Evolutionary conservation across 2,888 invertebrate species (phyloP).

Genomic region (Calameuta pallipes): DNA sequence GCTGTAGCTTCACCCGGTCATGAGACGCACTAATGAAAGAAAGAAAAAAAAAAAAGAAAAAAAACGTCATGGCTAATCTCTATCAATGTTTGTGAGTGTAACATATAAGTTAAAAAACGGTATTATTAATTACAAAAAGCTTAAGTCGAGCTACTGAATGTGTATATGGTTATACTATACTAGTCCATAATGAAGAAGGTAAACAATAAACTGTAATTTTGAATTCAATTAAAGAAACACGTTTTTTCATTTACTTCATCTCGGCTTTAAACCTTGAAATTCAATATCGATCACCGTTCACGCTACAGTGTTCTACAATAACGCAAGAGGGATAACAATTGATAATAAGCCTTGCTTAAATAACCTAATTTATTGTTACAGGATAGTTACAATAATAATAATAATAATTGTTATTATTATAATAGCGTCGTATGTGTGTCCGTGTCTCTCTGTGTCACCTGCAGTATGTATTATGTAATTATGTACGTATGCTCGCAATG

Average conservation of each 20-base stretch:
- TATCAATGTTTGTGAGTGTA: slow-evolving; percentile 66
- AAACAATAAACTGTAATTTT: slow-evolving; percentile 65
- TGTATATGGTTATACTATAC: slow-evolving; percentile 65
- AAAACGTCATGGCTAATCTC: slow-evolving; percentile 62
- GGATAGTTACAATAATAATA: slow-evolving; percentile 20
- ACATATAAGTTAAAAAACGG: slow-evolving; percentile 50
- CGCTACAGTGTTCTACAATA: neutral
- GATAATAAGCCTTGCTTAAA: slow-evolving; percentile 12
- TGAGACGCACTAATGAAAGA: slow-evolving; percentile 48
- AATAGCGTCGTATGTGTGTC: neutral
- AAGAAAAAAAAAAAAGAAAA: slow-evolving; percentile 22
- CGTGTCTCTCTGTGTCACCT: slow-evolving; percentile 3
- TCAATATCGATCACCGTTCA: neutral
- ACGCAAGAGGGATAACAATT: neutral
- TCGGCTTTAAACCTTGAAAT: neutral
- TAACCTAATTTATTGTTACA: slow-evolving; percentile 22
- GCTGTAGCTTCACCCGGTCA: slow-evolving; percentile 63
- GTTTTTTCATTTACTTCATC: neutral
- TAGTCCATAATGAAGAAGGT: slow-evolving; percentile 65
- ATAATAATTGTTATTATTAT: slow-evolving; percentile 5
- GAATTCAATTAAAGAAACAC: slow-evolving; percentile 51
- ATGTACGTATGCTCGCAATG: neutral
- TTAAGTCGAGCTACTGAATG: slow-evolving; percentile 65
- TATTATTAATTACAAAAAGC: slow-evolving; percentile 38
- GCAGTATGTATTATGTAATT: neutral